Evolutionary conservation across 2,888 invertebrate species (phyloP), one percentile per base, ranked within the genome.

Genomic region (Tiliacea citrago): DNA sequence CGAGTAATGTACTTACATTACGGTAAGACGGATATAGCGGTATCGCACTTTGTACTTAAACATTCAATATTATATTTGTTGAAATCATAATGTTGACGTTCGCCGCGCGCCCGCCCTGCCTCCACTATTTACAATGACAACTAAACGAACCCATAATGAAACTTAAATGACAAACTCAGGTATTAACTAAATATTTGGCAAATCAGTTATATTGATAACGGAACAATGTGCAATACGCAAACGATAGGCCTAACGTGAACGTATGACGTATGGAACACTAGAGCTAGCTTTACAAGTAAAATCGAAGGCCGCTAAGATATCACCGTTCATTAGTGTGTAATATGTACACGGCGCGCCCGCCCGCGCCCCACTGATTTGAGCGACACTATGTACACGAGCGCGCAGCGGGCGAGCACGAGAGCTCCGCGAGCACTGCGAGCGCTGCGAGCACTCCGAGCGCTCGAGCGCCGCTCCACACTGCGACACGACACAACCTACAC

Each of bases 291-390:
- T 96, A 96, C 95, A 96, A 95, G 94, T 95, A 93, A 94, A 95
- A 95, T 96, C 94, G 94, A 96, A 96, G 96, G 96, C 96, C 96
- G 96, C 96, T 96, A 96, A 94, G 92, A 95, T 96, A 96, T 96
- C 96, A 96, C 96, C 94, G 94, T 95, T 96, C 94, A 95, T 95
- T 96, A 95, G 92, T 90, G 91, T 90, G 90, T 94, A 94, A 92
- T 96, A 95, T 96, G 91, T 95, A 95, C 95, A 95, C 57, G 79
- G 84, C 86, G 86, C 88, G 85, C 87, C 79, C 89, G 88, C 90
- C 88, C 88, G 89, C 89, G 86, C 88, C 87, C 81, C 81, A 60
- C 79, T 83, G 84, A 83, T 89, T 80, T 91, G 92, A 90, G 92
- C 92, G 90, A 91, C 81, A 85, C 86, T 94, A 94, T 94, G 86